Conservation (phyloP, 2,113 vertebrate genomes). For the Spilogale gracilis region DNA sequence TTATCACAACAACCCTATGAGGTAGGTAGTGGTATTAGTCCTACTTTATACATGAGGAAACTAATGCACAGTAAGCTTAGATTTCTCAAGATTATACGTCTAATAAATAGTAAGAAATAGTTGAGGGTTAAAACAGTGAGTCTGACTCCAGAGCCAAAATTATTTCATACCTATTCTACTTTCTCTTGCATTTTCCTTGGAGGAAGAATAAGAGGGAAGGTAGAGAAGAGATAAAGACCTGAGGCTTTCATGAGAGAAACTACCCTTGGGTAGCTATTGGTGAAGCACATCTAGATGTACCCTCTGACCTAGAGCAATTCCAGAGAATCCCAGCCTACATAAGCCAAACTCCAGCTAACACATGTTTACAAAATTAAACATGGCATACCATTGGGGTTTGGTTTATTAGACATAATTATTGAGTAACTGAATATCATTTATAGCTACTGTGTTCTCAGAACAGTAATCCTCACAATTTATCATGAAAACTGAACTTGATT, state of each 20-base stretch:
- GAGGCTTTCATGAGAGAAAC: not conserved
- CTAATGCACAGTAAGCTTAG: not conserved
- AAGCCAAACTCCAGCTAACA: not conserved
- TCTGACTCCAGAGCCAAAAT: not conserved
- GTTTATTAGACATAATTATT: not conserved
- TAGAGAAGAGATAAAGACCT: not conserved
- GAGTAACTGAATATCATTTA: not conserved
- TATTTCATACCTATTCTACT: not conserved
- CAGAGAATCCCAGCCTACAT: not conserved
- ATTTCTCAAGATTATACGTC: not conserved
- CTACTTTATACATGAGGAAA: not conserved
- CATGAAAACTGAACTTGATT: not conserved
- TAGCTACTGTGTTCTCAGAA: not conserved
- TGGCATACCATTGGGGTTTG: not conserved
- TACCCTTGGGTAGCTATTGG: not conserved
- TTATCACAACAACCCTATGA: not conserved
- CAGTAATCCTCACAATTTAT: not conserved
- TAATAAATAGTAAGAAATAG: not conserved
- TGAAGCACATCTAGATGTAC: not conserved
- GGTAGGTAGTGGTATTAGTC: not conserved
- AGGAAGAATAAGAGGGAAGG: not conserved
- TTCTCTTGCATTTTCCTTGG: not conserved
- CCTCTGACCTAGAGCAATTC: not conserved
- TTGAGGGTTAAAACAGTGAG: not conserved
- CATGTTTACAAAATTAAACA: not conserved